These are phyloP conservation scores for Camponotus pennsylvanicus DNA, from an alignment of 1,140 invertebrate species.

Conservation along the genomic window DNA sequence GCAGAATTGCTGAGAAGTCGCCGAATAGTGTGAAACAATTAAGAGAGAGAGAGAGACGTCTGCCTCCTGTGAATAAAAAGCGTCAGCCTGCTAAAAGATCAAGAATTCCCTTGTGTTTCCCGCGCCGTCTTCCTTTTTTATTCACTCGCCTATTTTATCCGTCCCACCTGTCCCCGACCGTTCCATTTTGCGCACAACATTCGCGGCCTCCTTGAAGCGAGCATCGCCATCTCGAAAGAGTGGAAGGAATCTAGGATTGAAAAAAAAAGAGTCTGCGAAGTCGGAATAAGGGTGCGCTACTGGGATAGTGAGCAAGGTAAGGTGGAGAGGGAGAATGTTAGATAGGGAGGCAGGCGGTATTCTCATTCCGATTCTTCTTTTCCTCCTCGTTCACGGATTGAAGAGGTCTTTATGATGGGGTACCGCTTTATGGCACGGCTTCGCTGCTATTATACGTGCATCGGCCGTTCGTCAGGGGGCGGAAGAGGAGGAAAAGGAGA, in stretches of 20 bases:
- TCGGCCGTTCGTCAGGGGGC: slow-evolving; percentile 64
- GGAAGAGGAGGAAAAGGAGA: neutral
- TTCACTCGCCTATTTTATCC: slow-evolving; percentile 50
- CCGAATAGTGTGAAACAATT: slow-evolving; percentile 70
- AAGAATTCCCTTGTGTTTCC: slow-evolving; percentile 78
- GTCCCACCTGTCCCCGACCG: slow-evolving; percentile 4
- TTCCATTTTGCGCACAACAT: slow-evolving; percentile 60
- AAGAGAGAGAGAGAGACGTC: slow-evolving; percentile 78
- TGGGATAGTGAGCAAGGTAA: too few species aligned
- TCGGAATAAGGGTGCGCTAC: neutral
- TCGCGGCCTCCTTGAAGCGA: slow-evolving; percentile 25
- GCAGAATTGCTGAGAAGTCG: slow-evolving; percentile 69
- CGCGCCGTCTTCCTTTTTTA: slow-evolving; percentile 44
- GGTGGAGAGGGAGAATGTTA: slow-evolving; percentile 17
- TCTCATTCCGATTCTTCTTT: slow-evolving; percentile 79
- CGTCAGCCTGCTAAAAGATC: slow-evolving; percentile 82
- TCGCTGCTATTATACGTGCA: slow-evolving; percentile 82
- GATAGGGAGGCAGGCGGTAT: slow-evolving; percentile 57
- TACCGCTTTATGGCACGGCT: slow-evolving; percentile 79
- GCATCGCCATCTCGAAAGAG: neutral
- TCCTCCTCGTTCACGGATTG: slow-evolving; percentile 76
- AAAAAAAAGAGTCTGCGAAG: slow-evolving; percentile 14
- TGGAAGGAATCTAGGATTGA: neutral
- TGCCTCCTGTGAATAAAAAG: slow-evolving; percentile 80
- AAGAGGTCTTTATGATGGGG: slow-evolving; percentile 81